phyloP scores from a whole-genome alignment of 2,113 vertebrate genomes.

The Aptenodytes patagonicus region DNA sequence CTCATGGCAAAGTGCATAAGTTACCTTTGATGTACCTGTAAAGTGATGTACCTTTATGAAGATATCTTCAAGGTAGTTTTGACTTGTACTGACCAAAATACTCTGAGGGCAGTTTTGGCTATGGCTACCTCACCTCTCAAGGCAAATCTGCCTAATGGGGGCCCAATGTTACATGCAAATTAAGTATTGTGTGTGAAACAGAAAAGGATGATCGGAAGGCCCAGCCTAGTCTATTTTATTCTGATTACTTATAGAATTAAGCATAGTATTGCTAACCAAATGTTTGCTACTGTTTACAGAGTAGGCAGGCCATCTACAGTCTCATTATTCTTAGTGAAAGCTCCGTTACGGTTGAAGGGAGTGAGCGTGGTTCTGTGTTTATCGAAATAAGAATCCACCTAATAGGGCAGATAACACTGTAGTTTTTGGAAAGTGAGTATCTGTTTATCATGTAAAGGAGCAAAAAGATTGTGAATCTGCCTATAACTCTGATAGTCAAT shows the following conservation, averaged over 20 bases:
- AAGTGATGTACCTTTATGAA: not conserved
- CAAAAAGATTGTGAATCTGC: not conserved
- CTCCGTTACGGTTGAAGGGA: not conserved
- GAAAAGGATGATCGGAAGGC: not conserved
- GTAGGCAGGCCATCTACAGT: not conserved
- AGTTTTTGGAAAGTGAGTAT: not conserved
- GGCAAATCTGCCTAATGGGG: not conserved
- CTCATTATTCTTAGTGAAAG: not conserved
- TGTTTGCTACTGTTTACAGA: not conserved
- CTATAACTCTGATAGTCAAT: not conserved
- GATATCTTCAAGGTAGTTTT: not conserved
- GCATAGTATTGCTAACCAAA: not conserved
- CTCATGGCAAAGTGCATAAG: accelerated
- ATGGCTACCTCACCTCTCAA: not conserved
- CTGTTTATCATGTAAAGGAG: not conserved
- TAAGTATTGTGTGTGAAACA: not conserved
- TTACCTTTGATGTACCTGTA: not conserved
- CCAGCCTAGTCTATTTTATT: not conserved
- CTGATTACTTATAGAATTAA: not conserved
- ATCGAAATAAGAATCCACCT: not conserved
- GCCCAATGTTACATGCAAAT: not conserved
- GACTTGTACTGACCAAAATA: not conserved
- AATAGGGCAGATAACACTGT: not conserved
- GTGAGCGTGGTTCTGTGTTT: not conserved
- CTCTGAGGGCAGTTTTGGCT: not conserved